Percentiles rank a stretch among this genome's conserved stretches.
These are phyloP conservation scores for Drosophila neonasuta DNA, from an alignment of 2,888 invertebrate species.

Conservation along the genomic window DNA sequence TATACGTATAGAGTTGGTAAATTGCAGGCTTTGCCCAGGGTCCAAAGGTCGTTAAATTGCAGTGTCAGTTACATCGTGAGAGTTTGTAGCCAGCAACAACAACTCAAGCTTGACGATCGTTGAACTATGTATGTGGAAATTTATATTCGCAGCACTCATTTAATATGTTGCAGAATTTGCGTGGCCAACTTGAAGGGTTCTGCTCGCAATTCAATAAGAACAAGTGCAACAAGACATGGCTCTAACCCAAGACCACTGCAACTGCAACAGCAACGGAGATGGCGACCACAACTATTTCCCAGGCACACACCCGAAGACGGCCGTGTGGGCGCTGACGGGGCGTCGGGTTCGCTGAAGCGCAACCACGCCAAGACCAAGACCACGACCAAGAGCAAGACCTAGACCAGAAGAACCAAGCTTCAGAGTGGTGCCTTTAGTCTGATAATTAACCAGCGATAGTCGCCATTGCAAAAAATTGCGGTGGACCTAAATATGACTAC, in stretches of 20 bases:
- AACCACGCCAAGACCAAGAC: conserved; percentile 51
- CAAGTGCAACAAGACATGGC: conserved; percentile 55
- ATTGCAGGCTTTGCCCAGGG: conserved; percentile 28
- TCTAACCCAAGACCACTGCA: conserved; percentile 9
- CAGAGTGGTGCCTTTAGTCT: conserved; percentile 23
- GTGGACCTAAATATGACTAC: conserved; percentile 9
- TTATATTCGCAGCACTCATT: background rate
- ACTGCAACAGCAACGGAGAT: conserved; percentile 1
- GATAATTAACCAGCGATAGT: conserved; percentile 45
- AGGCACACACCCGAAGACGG: conserved; percentile 36
- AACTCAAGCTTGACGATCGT: conserved; percentile 66
- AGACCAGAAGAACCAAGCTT: conserved; percentile 31
- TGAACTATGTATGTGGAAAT: conserved; percentile 52
- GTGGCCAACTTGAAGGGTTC: conserved; percentile 57
- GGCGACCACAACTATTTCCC: conserved; percentile 42
- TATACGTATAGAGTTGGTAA: conserved; percentile 13
- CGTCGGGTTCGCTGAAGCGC: conserved; percentile 59
- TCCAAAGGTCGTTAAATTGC: conserved; percentile 49
- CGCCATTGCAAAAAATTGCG: conserved; percentile 22
- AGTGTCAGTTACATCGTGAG: conserved; percentile 63
- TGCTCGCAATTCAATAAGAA: conserved; percentile 53
- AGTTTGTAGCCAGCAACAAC: conserved; percentile 9
- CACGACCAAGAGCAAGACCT: conserved; percentile 23
- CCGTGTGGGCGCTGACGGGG: conserved; percentile 61
- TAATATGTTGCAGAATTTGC: conserved; percentile 59